Percentiles rank a stretch among this genome's conserved stretches.
Evolutionary conservation across 2,797 vertebrate species (phyloP).

Genomic region (Chloroceryle amazona): DNA sequence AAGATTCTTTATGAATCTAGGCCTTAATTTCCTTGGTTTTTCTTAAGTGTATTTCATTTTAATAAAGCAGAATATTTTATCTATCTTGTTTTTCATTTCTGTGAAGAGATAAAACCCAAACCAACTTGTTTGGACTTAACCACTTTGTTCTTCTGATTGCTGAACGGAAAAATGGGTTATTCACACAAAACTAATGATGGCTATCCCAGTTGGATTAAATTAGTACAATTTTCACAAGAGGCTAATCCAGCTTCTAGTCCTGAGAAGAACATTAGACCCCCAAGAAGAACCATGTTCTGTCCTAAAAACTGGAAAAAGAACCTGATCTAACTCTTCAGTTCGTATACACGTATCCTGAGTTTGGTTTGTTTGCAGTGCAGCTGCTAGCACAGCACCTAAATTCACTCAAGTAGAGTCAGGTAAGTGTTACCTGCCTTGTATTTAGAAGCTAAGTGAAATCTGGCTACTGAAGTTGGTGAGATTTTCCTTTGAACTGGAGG

Average conservation of each 20-base stretch:
- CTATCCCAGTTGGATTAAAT: background rate
- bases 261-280: background rate
- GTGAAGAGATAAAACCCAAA: background rate
- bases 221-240: background rate
- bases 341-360: background rate
- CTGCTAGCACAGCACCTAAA: background rate
- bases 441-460: background rate
- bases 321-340: background rate
- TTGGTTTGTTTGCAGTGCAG: background rate
- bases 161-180: background rate
- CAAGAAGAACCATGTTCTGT: background rate
- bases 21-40: background rate
- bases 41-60: background rate
- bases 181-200: background rate
- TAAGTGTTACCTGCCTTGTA: background rate
- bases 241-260: background rate
- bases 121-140: background rate
- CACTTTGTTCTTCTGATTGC: background rate
- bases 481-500: background rate
- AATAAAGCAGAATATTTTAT: background rate
- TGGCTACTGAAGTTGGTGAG: background rate
- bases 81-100: background rate
- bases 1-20: background rate
- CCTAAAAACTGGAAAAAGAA: background rate
- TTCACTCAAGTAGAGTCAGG: background rate